Evolutionary conservation across 2,797 vertebrate genomes (phyloP), one percentile per base, ranked within the genome.

Genomic region (Gephyroberyx darwinii): DNA sequence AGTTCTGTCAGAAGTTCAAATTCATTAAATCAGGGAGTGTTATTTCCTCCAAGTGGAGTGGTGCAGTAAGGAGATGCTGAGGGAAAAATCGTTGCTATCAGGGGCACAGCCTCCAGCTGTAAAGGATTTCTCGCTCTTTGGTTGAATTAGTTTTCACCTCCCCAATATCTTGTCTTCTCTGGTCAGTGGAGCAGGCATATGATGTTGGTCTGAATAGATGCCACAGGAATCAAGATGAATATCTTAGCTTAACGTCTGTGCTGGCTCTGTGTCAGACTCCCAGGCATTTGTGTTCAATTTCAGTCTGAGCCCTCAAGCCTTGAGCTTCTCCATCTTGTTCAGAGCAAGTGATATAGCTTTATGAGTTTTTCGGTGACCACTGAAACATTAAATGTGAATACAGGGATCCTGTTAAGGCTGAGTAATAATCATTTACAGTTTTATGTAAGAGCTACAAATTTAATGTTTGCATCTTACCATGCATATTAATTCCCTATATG

Each of bases 81-180:
- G 57, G 39, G 64, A 55, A 58, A 80, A 83, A 82, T 71, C 78
- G 5, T 80, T 86, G 79, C 74, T 80, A 89, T 86, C 85, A 76
- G 69, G 57, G 50, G 67, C 71, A 74, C 77, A 83, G 85, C 77
- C 78, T 80, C 66, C 14, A 65, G 84, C 71, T 87, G 87, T 81
- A 81, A 86, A 86, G 80, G 86, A 86, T 86, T 90, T 88, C 63
- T 80, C 47, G 17, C 77, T 79, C 73, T 82, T 77, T 85, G 82
- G 69, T 75, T 78, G 80, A 82, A 88, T 89, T 86, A 75, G 74
- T 78, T 86, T 89, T 81, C 55, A 63, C 69, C 69, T 84, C 62
- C 43, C 65, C 79, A 83, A 74, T 83, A 87, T 88, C 84, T 84
- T 61, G 70, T 85, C 75, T 78, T 69, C 64, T 75, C 77, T 84